Base-by-base conservation (phyloP, 2,888 invertebrate genomes). In the Drosophila falleni region DNA sequence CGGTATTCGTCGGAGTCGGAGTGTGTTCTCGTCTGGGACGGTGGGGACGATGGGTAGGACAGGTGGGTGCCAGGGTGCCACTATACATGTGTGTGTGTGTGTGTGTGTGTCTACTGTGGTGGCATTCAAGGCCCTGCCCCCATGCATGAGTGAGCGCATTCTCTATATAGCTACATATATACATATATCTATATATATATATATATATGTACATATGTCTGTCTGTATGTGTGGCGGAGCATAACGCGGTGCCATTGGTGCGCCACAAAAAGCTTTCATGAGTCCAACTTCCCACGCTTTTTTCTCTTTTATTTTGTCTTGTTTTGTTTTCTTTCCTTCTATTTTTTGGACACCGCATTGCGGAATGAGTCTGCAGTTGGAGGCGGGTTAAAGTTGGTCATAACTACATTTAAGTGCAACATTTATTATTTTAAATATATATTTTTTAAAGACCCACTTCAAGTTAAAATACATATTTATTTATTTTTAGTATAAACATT, bases 211-310 rank as follows among this genome's bases (percentile, higher is more conserved):
- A 29, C 39, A 33, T 65, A 46, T 65, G 39, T 53, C 47, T 46
- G 33, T 60, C 53, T 50, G 42, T 68, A 46, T 75, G 81, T 80
- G 80, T 84, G 86, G 87, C 87, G 92, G 92, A 90, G 92, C 92
- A 92, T 91, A 93, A 92, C 92, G 92, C 91, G 92, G 92, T 93
- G 90, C 92, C 90, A 93, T 93, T 93, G 93, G 93, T 93, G 92
- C 92, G 93, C 93, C 93, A 87, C 93, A 93, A 92, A 92, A 92
- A 92, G 92, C 92, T 92, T 92, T 91, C 91, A 90, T 90, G 91
- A 90, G 89, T 88, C 76, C 86, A 72, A 74, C 86, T 76, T 85
- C 80, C 85, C 85, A 79, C 83, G 67, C 77, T 72, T 69, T 77
- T 68, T 76, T 56, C 56, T 16, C 44, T 44, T 61, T 10, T 54